A percentile compares a stretch with the other conserved stretches of the same genome.
These are phyloP conservation scores for Dynastes hyllus DNA, from an alignment of 2,888 invertebrate species.

Conservation along the genomic window DNA sequence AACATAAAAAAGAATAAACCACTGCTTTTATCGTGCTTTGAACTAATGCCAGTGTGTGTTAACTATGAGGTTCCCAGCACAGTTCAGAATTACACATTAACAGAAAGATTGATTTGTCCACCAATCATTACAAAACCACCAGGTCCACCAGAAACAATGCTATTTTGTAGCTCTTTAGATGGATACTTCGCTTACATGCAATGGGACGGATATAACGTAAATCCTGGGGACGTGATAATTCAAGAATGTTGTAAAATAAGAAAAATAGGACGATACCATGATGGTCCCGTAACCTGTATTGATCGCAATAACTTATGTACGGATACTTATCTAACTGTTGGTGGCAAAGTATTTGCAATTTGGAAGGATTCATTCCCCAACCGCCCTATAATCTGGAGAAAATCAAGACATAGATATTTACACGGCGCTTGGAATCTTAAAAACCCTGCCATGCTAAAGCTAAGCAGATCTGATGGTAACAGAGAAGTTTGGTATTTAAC, in stretches of 20 bases:
- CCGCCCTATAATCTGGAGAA: constrained; percentile 81
- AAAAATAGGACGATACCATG: constrained; percentile 77
- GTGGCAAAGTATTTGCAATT: constrained; percentile 67
- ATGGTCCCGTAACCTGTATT: constrained; percentile 79
- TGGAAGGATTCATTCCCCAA: constrained; percentile 75
- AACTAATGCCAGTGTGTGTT: constrained; percentile 68
- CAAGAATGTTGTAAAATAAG: constrained; percentile 71
- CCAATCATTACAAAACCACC: constrained; percentile 50
- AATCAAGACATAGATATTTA: constrained; percentile 75
- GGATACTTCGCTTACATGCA: constrained; percentile 64
- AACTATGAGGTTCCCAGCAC: constrained; percentile 54
- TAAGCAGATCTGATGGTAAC: constrained; percentile 82
- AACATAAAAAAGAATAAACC: constrained; percentile 65
- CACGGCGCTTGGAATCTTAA: constrained; percentile 84
- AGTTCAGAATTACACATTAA: constrained; percentile 66
- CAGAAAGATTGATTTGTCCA: constrained; percentile 55
- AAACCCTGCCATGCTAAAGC: constrained; percentile 77
- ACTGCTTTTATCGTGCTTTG: constrained; percentile 59
- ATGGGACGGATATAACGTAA: constrained; percentile 80
- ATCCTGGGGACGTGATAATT: constrained; percentile 77
- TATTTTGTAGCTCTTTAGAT: constrained; percentile 63
- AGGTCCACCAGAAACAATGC: constrained; percentile 48
- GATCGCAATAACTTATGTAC: constrained; percentile 56
- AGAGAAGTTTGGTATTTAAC: constrained; percentile 89
- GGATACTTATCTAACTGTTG: constrained; percentile 68